Percentiles rank a stretch among this genome's conserved stretches.
Evolutionary conservation across 2,797 vertebrate genomes (phyloP).

Genomic region (Esox lucius): DNA sequence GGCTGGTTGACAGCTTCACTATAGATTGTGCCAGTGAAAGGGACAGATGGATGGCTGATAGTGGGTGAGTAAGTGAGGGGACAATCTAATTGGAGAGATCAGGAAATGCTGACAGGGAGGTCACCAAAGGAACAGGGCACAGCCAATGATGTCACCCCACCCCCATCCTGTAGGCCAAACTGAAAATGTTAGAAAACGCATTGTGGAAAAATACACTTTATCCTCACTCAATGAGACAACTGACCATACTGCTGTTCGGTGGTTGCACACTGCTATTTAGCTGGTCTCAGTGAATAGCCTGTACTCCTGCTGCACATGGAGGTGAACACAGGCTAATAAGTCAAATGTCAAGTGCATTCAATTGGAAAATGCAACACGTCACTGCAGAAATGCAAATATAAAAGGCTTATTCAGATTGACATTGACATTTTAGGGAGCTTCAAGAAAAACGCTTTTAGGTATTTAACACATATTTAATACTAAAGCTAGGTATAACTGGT

Average conservation of each 20-base stretch:
- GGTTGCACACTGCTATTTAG: neutral
- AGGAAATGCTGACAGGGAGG: constrained; percentile 61
- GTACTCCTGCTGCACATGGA: constrained; percentile 2
- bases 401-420: no score
- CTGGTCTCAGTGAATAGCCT: neutral
- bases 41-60: constrained; percentile 22
- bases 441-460: no score
- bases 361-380: neutral
- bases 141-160: constrained; percentile 38
- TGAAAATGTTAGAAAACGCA: neutral
- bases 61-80: constrained; percentile 27
- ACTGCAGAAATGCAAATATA: neutral
- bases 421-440: no score
- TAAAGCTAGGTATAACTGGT: no score
- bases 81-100: constrained; percentile 46
- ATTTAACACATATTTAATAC: no score
- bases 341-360: neutral
- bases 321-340: neutral
- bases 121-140: constrained; percentile 13
- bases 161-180: neutral
- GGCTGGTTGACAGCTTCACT: constrained; percentile 7
- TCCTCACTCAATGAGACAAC: neutral
- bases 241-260: neutral
- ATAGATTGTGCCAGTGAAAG: constrained; percentile 27
- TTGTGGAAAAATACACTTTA: neutral